These are phyloP conservation scores for Drosophila stalkeri DNA, from an alignment of 2,888 invertebrate species.

Conservation along the genomic window DNA sequence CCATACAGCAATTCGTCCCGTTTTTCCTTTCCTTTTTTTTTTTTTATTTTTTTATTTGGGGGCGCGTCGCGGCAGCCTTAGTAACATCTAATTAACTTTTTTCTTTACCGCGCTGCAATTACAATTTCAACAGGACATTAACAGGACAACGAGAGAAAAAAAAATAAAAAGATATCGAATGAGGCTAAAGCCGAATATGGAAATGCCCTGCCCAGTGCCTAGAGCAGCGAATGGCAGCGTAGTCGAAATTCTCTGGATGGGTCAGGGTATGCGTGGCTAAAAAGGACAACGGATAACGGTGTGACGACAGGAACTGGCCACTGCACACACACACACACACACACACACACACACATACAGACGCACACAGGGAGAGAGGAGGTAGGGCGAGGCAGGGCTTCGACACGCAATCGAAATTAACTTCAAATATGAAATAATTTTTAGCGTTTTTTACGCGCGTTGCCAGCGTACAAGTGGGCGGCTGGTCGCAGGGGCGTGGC, in stretches of 20 bases:
- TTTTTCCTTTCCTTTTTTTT: conserved; percentile 6
- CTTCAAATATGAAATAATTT: conserved; percentile 83
- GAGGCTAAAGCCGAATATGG: conserved; percentile 9
- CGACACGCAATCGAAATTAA: conserved; percentile 85
- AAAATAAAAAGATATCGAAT: not conserved
- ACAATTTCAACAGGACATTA: conserved; percentile 69
- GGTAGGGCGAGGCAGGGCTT: conserved; percentile 31
- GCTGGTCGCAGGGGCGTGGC: conserved; percentile 53
- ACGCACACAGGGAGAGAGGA: not conserved
- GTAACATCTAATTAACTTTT: conserved; percentile 79
- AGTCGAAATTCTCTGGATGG: not conserved
- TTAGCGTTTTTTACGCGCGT: conserved; percentile 74
- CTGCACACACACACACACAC: conserved; percentile 17
- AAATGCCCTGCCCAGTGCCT: conserved; percentile 22
- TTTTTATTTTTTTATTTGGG: conserved; percentile 4
- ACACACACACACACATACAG: not conserved
- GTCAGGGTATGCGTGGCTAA: conserved; percentile 21
- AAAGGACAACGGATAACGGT: conserved; percentile 31
- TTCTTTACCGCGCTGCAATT: conserved; percentile 64
- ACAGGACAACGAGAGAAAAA: conserved; percentile 16
- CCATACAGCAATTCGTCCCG: conserved; percentile 5
- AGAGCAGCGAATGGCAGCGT: not conserved
- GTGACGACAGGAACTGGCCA: conserved; percentile 55
- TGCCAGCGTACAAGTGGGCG: conserved; percentile 57
- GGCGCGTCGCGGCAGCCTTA: conserved; percentile 54